Evolutionary conservation across 2,113 vertebrate species (phyloP).

Genomic region (Nymphicus hollandicus): DNA sequence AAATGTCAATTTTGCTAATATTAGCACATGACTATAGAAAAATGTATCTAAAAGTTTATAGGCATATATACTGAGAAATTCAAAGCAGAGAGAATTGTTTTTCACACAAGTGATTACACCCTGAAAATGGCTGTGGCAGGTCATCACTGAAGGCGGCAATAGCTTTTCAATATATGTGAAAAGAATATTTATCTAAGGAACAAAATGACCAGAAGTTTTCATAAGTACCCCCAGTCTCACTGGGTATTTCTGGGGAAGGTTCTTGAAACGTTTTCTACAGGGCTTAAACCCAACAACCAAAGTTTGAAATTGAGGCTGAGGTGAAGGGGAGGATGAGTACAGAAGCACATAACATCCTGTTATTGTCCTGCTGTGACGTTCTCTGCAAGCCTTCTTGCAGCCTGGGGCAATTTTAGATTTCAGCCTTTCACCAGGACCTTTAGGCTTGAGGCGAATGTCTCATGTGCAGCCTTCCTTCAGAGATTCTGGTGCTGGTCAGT

Average conservation of each 20-base stretch:
- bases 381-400: background rate
- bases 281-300: background rate
- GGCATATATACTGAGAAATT: background rate
- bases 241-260: background rate
- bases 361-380: background rate
- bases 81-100: background rate
- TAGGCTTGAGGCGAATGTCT: background rate
- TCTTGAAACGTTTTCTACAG: background rate
- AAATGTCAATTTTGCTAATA: background rate
- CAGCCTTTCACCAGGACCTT: background rate
- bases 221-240: background rate
- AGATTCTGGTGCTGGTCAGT: background rate
- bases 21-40: background rate
- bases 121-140: background rate
- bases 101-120: background rate
- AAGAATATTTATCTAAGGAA: background rate
- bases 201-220: background rate
- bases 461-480: background rate
- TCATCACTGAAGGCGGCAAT: background rate
- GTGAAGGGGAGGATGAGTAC: background rate
- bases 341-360: background rate
- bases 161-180: background rate
- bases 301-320: background rate
- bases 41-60: background rate
- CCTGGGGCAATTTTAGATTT: background rate